Base-by-base conservation (phyloP, 1,140 invertebrate species). In the Achatina immaculata region DNA sequence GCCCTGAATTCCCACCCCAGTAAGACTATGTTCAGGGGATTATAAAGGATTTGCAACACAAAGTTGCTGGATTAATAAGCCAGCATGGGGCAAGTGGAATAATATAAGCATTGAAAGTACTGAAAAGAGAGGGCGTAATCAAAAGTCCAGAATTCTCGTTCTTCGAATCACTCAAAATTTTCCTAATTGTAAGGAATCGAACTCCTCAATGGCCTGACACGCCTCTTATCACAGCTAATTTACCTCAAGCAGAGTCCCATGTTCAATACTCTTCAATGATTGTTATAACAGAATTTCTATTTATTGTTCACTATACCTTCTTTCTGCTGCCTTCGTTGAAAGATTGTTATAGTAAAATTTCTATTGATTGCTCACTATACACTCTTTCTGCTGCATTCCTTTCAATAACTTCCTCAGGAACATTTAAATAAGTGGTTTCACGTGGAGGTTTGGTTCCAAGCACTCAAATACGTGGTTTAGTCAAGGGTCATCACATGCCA, bases 31-130 rank as follows among this genome's bases (percentile, higher is more conserved):
- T 74, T 6, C 4, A 7, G 3, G 72, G 72, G 72, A 74, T 74
- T 74, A 74, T 16, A 45, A 74, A 16, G 72, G 72, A 74, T 74
- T 74, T 74, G 72, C 45, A 40, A 16, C n/a, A 74, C 72, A 74
- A 74, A 74, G 72, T 43, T 51, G 0, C 6, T 11, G 72, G 72
- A 74, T 74, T 74, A 74, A 74, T 48, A 74, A 43, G 51, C 48
- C 72, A 74, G 45, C 42, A 45, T 4, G 72, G 19, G 45, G 72
- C 31, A 6, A 24, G 2, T 2, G 7, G 16, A 74, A 11, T 11
- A 51, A 74, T 28, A 74, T 2, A 40, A 19, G 36, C n/a, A 6
- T 1, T 21, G 19, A 28, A 3, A 9, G 31, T 74, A 74, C n/a
- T n/a, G n/a, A 6, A 48, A 74, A 74, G 51, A 31, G n/a, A 74